Percentiles rank a stretch among this genome's conserved stretches.
phyloP scores from a whole-genome alignment of 2,888 invertebrate species.

The Microchrysa polita region DNA sequence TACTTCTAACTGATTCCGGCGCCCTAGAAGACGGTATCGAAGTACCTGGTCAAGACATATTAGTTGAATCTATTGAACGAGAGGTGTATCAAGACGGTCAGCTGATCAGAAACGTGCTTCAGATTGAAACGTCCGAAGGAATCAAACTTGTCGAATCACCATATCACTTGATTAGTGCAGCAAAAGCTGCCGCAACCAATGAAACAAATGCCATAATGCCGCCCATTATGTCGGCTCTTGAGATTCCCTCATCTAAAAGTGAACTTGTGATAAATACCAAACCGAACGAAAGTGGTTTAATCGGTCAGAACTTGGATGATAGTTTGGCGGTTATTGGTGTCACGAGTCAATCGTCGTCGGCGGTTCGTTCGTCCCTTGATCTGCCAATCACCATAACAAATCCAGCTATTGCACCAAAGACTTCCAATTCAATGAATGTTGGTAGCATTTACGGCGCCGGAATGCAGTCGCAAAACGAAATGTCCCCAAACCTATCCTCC shows the following conservation, averaged over 20 bases:
- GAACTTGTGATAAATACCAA: constrained; percentile 54
- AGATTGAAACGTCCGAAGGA: constrained; percentile 53
- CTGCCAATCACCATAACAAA: constrained; percentile 81
- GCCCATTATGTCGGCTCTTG: constrained; percentile 83
- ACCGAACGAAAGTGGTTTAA: constrained; percentile 50
- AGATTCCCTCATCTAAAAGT: constrained; percentile 69
- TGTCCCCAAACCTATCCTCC: constrained; percentile 48
- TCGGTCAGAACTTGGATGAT: constrained; percentile 64
- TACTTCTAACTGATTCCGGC: constrained; percentile 17
- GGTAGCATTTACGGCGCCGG: constrained; percentile 51
- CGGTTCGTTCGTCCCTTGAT: constrained; percentile 76
- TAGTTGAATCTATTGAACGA: constrained; percentile 79
- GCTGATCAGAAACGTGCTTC: constrained; percentile 49
- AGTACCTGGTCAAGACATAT: constrained; percentile 72
- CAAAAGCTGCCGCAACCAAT: constrained; percentile 67
- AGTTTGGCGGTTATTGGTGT: constrained; percentile 71
- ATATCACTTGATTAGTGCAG: constrained; percentile 56
- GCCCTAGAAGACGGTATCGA: constrained; percentile 41
- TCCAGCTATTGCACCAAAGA: constrained; percentile 72
- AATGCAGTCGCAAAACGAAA: constrained; percentile 44
- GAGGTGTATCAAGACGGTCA: constrained; percentile 73
- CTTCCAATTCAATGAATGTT: constrained; percentile 51
- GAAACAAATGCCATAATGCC: constrained; percentile 80
- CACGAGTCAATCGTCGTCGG: constrained; percentile 64
- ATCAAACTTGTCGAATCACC: constrained; percentile 48